Evolutionary conservation across 2,888 invertebrate genomes (phyloP), one percentile per base, ranked within the genome.

Genomic region (Tenthredo distinguenda): DNA sequence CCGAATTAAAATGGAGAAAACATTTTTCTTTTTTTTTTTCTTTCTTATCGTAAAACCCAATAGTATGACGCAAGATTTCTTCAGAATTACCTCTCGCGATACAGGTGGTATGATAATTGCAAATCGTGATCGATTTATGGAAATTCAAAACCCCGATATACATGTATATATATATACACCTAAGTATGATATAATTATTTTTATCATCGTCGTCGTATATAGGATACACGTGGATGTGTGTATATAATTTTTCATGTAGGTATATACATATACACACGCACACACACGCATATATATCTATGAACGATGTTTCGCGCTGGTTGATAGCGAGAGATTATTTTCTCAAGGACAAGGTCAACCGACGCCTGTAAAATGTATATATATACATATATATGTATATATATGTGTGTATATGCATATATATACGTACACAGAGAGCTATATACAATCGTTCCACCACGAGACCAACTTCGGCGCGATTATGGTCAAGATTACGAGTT

Each of bases 301-400:
- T 83, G 4, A 68, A 47, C 74, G 85, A 50, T 88, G 89, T 90
- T 91, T 91, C 91, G 90, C 91, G 90, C 90, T 91, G 34, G 91
- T 92, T 92, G 93, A 93, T 93, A 93, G 92, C 92, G 91, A 93
- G 90, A 92, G 92, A 93, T 93, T 93, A 92, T 91, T 90, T 83
- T 88, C 47, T 87, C 92, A 92, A 93, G 93, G 93, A 93, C 93
- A 92, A 93, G 93, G 93, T 92, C 92, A 89, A 81, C 43, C 84
- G 87, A 62, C 9, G 18, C 34, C 10, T 43, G 43, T 26, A 21
- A 43, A 10, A 26, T n/a, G 15, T 34, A 26, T 37, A 21, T 21
- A 43, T 1, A 12, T 34, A 40, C 12, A 15, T 40, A 9, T n/a
- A 18, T 9, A 15, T 2, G 6, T 15, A 31, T 15, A 31, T 47